phyloP scores from a whole-genome alignment of 2,888 invertebrate species.

The Herminia tarsipennalis region DNA sequence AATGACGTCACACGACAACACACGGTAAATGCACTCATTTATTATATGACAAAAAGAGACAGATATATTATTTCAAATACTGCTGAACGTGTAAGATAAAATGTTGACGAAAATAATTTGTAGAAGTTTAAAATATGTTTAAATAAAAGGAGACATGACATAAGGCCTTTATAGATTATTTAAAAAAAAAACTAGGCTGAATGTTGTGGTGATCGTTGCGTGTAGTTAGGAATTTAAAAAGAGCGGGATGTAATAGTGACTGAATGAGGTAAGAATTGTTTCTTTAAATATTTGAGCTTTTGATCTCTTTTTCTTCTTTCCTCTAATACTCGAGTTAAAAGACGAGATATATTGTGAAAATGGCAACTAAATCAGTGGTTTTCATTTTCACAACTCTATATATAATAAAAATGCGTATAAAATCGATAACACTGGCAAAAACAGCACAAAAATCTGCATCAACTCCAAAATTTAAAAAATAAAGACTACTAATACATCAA shows the following conservation, averaged over 20 bases:
- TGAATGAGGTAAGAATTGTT: conserved; percentile 13
- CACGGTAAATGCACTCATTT: conserved; percentile 3
- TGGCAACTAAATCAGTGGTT: too few relatives aligned
- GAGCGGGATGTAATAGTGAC: conserved; percentile 13
- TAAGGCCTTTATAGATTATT: background rate
- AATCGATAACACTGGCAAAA: too few relatives aligned
- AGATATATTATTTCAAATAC: background rate
- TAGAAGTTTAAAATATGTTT: background rate
- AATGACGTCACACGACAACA: background rate
- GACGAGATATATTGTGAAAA: too few relatives aligned
- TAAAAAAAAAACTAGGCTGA: conserved; percentile 4
- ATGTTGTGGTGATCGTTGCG: conserved; percentile 1
- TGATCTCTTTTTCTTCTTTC: conserved; percentile 12
- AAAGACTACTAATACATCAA: too few relatives aligned
- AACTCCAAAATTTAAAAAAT: too few relatives aligned
- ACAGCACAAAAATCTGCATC: too few relatives aligned
- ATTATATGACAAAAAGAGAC: background rate
- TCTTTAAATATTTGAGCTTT: conserved; percentile 7
- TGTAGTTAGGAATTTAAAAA: conserved; percentile 6
- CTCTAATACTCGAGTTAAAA: too few relatives aligned
- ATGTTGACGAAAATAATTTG: background rate
- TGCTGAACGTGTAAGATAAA: background rate
- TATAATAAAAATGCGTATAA: too few relatives aligned
- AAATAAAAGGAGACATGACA: conserved; percentile 1
- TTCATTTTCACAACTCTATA: too few relatives aligned